Evolutionary conservation across 2,113 vertebrate species (phyloP), one percentile per base, ranked within the genome.

Genomic region (Tamias sibiricus): DNA sequence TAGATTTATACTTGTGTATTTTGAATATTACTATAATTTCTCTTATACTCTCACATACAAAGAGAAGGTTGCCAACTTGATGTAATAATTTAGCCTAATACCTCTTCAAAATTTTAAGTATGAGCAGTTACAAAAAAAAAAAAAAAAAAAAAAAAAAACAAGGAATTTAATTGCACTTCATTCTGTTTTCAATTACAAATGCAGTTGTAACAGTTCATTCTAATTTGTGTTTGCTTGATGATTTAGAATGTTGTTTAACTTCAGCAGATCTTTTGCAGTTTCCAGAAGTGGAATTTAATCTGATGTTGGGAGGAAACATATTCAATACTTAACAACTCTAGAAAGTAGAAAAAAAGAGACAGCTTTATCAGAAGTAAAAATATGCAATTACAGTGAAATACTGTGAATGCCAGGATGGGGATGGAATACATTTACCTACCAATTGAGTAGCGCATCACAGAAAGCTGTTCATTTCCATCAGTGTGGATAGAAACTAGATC

Each of bases 401-500:
- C 17, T 79, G 16, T 57, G 69, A 83, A 37, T 2, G 1, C 2
- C 20, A 40, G 28, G 37, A 22, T 4, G 20, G 6, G 12, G 52
- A 2, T 10, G 37, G 10, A n/a, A 88, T 28, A 87, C 62, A 52
- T 86, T 30, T 93, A 90, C 99, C 97, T 98, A 99, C 99, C 99
- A 71, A 99, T 80, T 83, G 99, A 99, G 98, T 99, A 99, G 97
- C 99, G 99, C 99, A 99, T 99, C 97, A 99, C 99, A 0, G 99
- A 99, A 89, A 99, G 99, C 98, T 99, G 99, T 6, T 99, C 99
- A 0, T 99, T 99, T 68, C 99, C 99, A 14, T 99, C 99, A 1
- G 99, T 99, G 98, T 99, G 99, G 96, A 99, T 99, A 68, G 99
- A 99, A 87, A 99, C 99, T 97, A 99, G 99, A 98, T 99, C 99